Evolutionary conservation across 2,113 vertebrate species (phyloP).

Genomic region (Spermophilus dauricus): DNA sequence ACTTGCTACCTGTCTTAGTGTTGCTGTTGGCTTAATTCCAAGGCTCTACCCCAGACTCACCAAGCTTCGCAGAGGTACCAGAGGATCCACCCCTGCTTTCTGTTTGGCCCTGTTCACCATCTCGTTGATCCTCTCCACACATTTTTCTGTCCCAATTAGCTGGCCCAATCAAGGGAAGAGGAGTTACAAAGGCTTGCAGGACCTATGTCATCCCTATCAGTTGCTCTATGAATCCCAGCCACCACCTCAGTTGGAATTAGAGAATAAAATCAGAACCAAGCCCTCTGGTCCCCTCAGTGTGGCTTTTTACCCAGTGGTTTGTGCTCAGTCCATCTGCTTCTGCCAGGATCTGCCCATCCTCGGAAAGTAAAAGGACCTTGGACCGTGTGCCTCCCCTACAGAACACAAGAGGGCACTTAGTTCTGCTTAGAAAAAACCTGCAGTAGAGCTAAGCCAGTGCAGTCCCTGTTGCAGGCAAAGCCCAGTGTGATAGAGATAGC

Average conservation of each 20-base stretch:
- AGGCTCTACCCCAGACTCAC: conserved; percentile 86
- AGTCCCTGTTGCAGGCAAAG: background rate
- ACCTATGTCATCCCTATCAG: conserved; percentile 2
- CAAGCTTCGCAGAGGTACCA: conserved; percentile 90
- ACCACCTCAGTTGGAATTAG: conserved; percentile 3
- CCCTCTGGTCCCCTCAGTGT: background rate
- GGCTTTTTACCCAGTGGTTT: conserved; percentile 93
- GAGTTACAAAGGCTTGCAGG: conserved; percentile 25
- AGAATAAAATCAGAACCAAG: background rate
- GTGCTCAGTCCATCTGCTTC: conserved; percentile 93
- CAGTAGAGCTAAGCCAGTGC: background rate
- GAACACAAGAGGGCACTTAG: conserved; percentile 73
- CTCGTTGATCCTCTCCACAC: conserved; percentile 91
- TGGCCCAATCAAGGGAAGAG: conserved; percentile 73
- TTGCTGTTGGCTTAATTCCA: background rate
- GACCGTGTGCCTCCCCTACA: conserved; percentile 92
- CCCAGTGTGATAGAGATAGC: background rate
- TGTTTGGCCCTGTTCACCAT: conserved; percentile 94
- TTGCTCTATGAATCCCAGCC: background rate
- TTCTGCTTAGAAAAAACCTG: background rate
- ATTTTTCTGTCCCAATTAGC: conserved; percentile 94
- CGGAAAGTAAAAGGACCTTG: conserved; percentile 91
- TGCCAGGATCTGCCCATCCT: conserved; percentile 91
- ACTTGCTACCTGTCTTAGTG: background rate
- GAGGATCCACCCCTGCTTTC: conserved; percentile 89